phyloP scores from a whole-genome alignment of 2,888 invertebrate species.

The Aethes cnicana region DNA sequence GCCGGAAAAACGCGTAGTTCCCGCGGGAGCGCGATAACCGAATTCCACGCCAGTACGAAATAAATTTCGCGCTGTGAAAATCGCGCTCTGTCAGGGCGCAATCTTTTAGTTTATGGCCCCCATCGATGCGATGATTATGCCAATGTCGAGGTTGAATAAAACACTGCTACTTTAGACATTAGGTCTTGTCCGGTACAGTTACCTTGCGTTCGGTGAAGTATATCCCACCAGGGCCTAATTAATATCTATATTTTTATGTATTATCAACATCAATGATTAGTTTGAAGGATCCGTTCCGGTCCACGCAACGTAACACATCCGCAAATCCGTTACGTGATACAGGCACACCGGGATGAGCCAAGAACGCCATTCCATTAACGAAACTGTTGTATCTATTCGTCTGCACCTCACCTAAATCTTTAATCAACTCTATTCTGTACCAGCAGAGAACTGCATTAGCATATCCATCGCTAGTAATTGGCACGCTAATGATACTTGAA shows the following conservation, averaged over 20 bases:
- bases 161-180: too few species aligned
- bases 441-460: slow-evolving; percentile 81
- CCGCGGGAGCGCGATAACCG: too few species aligned
- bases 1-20: too few species aligned
- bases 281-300: slow-evolving; percentile 61
- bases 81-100: too few species aligned
- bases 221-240: too few species aligned
- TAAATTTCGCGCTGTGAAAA: too few species aligned
- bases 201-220: too few species aligned
- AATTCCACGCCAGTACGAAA: too few species aligned
- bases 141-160: too few species aligned
- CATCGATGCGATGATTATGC: too few species aligned
- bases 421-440: slow-evolving; percentile 74
- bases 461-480: slow-evolving; percentile 58
- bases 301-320: slow-evolving; percentile 54
- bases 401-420: slow-evolving; percentile 57
- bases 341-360: slow-evolving; percentile 57
- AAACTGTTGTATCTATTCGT: slow-evolving; percentile 70
- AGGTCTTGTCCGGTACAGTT: too few species aligned
- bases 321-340: slow-evolving; percentile 52
- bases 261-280: slow-evolving; percentile 48
- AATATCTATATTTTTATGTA: slow-evolving; percentile 6
- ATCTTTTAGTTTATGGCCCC: too few species aligned
- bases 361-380: slow-evolving; percentile 72
- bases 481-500: slow-evolving; percentile 47